Percentiles rank a stretch among this genome's conserved stretches.
Conservation (phyloP, 2,797 vertebrate genomes). For the Lithobates pipiens region DNA sequence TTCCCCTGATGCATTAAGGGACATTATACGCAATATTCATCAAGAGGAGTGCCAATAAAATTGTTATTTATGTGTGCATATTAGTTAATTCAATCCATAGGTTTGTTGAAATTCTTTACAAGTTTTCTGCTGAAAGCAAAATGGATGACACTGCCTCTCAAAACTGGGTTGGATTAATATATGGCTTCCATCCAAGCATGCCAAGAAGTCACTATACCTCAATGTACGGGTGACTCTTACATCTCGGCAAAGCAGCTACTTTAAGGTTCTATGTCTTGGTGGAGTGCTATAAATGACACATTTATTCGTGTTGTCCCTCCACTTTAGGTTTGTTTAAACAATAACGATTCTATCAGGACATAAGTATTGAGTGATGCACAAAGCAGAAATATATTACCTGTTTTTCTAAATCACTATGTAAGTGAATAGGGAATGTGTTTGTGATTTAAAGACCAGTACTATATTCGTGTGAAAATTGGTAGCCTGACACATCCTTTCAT, state of each 20-base stretch:
- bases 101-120: conserved; percentile 62
- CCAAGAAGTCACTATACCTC: conserved; percentile 57
- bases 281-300: conserved; percentile 59
- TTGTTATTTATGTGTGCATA: conserved; percentile 65
- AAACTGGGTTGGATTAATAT: conserved; percentile 52
- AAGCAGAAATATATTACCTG: conserved; percentile 43
- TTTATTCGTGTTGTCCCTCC: conserved; percentile 38
- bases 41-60: conserved; percentile 73
- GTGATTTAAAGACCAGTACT: conserved; percentile 40
- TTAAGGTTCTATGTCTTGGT: conserved; percentile 39
- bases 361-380: conserved; percentile 54
- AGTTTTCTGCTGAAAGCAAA: conserved; percentile 54
- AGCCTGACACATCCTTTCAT: neutral
- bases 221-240: conserved; percentile 24
- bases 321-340: conserved; percentile 59
- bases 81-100: conserved; percentile 63
- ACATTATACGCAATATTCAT: conserved; percentile 77
- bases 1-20: conserved; percentile 78
- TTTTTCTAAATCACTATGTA: conserved; percentile 48
- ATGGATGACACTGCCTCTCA: conserved; percentile 53
- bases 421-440: conserved; percentile 24
- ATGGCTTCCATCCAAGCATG: conserved; percentile 43
- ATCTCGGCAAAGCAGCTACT: conserved; percentile 8
- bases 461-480: neutral
- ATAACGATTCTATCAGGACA: conserved; percentile 54